These are phyloP conservation scores for Lydus trimaculatus DNA, from an alignment of 2,888 invertebrate genomes.

Conservation along the genomic window DNA sequence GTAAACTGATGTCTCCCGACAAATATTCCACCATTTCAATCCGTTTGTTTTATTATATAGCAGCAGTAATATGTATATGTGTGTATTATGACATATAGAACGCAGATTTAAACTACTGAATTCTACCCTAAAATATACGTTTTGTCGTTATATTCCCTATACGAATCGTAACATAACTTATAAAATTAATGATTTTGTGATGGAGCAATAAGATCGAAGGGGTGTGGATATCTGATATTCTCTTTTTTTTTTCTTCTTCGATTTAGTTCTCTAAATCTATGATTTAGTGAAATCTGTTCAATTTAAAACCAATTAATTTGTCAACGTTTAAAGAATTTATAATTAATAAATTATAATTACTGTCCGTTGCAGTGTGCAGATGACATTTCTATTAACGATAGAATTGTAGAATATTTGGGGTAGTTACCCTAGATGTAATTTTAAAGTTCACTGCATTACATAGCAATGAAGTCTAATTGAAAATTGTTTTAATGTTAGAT, in stretches of 20 bases:
- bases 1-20: slow-evolving; percentile 50
- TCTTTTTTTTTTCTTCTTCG: no score
- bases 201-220: slow-evolving; percentile 9
- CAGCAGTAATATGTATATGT: slow-evolving; percentile 14
- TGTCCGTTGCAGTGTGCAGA: slow-evolving; percentile 10
- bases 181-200: slow-evolving; percentile 31
- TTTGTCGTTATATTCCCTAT: slow-evolving; percentile 13
- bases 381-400: slow-evolving; percentile 12
- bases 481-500: slow-evolving; percentile 20
- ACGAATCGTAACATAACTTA: neutral
- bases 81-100: slow-evolving; percentile 35
- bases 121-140: slow-evolving; percentile 29
- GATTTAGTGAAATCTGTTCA: neutral
- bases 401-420: neutral
- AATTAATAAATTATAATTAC: slow-evolving; percentile 11
- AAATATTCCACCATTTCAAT: slow-evolving; percentile 48
- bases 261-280: neutral
- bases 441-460: neutral
- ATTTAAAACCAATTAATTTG: neutral
- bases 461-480: slow-evolving; percentile 18
- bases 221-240: no score
- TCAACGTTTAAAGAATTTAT: neutral
- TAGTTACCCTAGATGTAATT: neutral
- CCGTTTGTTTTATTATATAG: slow-evolving; percentile 47
- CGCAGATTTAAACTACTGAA: slow-evolving; percentile 35